phyloP scores from a whole-genome alignment of 1,140 invertebrate genomes.

The Drusus annulatus region DNA sequence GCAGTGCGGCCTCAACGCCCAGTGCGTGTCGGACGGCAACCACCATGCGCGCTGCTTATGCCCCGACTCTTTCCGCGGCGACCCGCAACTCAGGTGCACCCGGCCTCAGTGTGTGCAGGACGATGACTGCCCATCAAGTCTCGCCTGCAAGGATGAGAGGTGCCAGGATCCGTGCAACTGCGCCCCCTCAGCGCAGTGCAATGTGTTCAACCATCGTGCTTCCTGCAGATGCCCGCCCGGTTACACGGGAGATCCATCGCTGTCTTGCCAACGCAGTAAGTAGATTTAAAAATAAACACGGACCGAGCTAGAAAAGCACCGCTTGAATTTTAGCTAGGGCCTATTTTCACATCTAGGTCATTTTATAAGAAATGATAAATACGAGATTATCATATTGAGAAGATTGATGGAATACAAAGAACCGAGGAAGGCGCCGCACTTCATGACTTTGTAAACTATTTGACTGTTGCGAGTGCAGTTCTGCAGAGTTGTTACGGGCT shows the following conservation, averaged over 20 bases:
- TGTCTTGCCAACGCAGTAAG: conserved; percentile 69
- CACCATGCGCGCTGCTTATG: conserved; percentile 88
- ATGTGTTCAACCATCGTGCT: conserved; percentile 82
- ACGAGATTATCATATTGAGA: no score
- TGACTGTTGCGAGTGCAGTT: no score
- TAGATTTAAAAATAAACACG: no score
- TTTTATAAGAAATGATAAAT: no score
- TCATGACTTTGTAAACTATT: no score
- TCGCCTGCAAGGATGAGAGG: conserved; percentile 81
- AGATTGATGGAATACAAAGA: no score
- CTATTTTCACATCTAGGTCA: no score
- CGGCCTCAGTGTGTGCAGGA: conserved; percentile 84
- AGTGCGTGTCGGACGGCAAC: conserved; percentile 80
- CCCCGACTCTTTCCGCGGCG: conserved; percentile 80
- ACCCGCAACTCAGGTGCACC: conserved; percentile 83
- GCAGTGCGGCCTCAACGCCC: conserved; percentile 86
- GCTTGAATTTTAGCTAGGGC: no score
- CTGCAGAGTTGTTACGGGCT: no score
- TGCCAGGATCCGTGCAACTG: conserved; percentile 89
- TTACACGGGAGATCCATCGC: conserved; percentile 84
- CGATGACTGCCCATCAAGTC: conserved; percentile 81
- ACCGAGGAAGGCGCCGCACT: no score
- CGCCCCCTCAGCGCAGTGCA: conserved; percentile 78
- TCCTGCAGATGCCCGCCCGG: conserved; percentile 87
- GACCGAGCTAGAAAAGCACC: no score